Evolutionary conservation across 2,113 vertebrate species (phyloP), one percentile per base, ranked within the genome.

Genomic region (Pipra filicauda): DNA sequence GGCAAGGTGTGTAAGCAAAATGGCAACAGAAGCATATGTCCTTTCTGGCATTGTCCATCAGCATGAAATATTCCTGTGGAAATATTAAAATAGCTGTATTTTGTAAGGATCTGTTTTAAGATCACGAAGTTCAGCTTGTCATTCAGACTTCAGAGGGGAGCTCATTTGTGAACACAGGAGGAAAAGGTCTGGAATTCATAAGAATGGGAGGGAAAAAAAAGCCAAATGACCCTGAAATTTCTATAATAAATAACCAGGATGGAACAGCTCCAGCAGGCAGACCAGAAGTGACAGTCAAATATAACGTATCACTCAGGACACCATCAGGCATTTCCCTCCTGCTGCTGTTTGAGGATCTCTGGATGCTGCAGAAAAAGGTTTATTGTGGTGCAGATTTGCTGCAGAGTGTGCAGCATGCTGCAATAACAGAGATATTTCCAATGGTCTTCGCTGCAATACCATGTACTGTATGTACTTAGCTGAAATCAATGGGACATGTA

Each of bases 401-500:
- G 93, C 91, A 93, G 93, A 75, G 91, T 49, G 75, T 89, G 91
- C 79, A 96, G 92, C 61, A 55, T 91, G 89, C 93, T 97, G 94
- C 94, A 96, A 91, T 88, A 91, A 87, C 84, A 87, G 91, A 82
- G 84, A 89, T 88, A 91, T 91, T 97, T 97, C 93, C 91, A 52
- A 62, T 9, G 39, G 83, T 57, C 94, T 91, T 73, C 12, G 4
- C 92, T 95, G 92, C 91, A 88, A 92, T 92, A 79, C 85, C 74
- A 48, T 95, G 94, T 96, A 96, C 96, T 91, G 84, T 93, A 94
- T 77, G 96, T 75, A 91, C 91, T 95, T 96, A 96, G 95, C 96
- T 97, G 96, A 94, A 96, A 96, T 97, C 93, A 96, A 95, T 96
- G 95, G 95, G 93, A 97, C 97, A 97, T 97, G 96, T 91, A 97